phyloP scores from a whole-genome alignment of 2,113 vertebrate species.

The Strix aluco region DNA sequence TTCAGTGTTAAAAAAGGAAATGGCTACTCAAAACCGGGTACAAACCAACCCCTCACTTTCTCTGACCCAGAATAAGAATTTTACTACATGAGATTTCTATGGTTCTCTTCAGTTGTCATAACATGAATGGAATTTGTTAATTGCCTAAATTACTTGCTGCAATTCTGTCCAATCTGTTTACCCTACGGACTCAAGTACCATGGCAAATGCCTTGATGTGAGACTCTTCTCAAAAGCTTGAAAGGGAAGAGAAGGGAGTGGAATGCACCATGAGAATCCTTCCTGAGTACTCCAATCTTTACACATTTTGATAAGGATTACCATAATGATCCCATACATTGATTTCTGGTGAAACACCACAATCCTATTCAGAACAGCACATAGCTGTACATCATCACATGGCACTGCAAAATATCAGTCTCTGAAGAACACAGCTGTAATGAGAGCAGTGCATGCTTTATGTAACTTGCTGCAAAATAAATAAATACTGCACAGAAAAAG shows the following conservation, averaged over 20 bases:
- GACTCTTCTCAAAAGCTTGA: background rate
- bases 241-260: background rate
- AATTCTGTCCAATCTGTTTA: background rate
- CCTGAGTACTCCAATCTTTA: background rate
- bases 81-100: background rate
- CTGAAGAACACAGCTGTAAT: slow-evolving; percentile 31
- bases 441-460: slow-evolving; percentile 9
- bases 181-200: background rate
- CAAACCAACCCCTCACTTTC: background rate
- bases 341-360: slow-evolving; percentile 22
- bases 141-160: background rate
- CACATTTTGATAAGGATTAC: slow-evolving; percentile 26
- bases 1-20: background rate
- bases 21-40: background rate
- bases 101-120: background rate
- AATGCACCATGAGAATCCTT: background rate
- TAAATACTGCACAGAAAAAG: slow-evolving; percentile 8
- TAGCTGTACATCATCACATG: background rate
- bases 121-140: background rate
- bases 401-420: slow-evolving; percentile 17
- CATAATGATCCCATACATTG: slow-evolving; percentile 6
- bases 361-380: background rate
- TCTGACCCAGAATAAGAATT: background rate
- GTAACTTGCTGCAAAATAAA: slow-evolving; percentile 59
- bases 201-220: background rate